phyloP scores from a whole-genome alignment of 2,797 vertebrate genomes.

The Artibeus jamaicensis region DNA sequence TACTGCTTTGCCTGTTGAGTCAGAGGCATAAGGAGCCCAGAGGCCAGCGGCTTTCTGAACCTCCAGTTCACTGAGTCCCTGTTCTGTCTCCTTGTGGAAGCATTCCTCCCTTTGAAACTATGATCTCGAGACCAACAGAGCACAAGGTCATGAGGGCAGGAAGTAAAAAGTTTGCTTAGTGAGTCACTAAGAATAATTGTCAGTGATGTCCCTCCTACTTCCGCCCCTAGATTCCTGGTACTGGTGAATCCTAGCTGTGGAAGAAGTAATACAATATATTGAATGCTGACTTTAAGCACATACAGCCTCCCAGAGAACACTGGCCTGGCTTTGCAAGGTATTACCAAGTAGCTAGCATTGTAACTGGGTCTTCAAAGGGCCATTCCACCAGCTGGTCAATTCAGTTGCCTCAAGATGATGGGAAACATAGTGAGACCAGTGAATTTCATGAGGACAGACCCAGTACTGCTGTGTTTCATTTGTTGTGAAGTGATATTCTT shows the following conservation, averaged over 20 bases:
- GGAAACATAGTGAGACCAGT: not conserved
- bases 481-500: not conserved
- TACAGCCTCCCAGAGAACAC: not conserved
- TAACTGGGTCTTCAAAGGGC: not conserved
- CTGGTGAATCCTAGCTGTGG: not conserved
- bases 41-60: not conserved
- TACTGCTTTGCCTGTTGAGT: not conserved
- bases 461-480: not conserved
- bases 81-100: not conserved
- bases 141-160: not conserved
- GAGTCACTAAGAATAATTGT: not conserved
- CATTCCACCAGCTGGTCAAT: not conserved
- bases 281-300: not conserved
- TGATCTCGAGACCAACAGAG: not conserved
- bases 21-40: not conserved
- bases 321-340: not conserved
- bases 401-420: not conserved
- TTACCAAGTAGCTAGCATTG: not conserved
- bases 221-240: not conserved
- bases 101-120: not conserved
- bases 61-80: not conserved
- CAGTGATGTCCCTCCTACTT: not conserved
- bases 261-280: not conserved
- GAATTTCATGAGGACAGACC: not conserved
- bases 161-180: not conserved